Base-by-base conservation (phyloP, 2,888 invertebrate genomes). In the Ptychoptera albimana region DNA sequence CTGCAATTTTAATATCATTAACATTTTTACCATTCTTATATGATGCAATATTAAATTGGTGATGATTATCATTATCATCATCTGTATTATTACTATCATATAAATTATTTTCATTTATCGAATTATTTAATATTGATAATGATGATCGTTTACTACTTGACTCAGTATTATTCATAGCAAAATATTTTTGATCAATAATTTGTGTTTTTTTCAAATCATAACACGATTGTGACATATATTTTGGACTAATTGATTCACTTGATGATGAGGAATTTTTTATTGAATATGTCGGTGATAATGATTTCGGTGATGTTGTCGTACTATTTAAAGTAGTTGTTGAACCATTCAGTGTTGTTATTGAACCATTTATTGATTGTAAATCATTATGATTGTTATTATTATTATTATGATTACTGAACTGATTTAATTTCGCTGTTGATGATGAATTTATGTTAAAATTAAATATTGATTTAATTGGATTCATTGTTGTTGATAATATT, bases 151-250 rank as follows among this genome's bases (percentile, higher is more conserved):
- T 48, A 11, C 46, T 46, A 5, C 10, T 32, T 32, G 14, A 12
- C 11, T 39, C 39, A 13, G 14, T 12, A 4, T 13, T 23, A 14
- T 15, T n/a, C 11, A 43, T 16, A 11, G 32, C 9, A 32, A 32
- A 32, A 32, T 32, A 11, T 32, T 32, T n/a, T 32, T 32, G 32
- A 11, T 63, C 62, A 49, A 64, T 59, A 47, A 59, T 58, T 47
- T 59, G 57, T 46, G 55, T 56, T 49, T 59, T 63, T 60, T 70
- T 58, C 44, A 64, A 54, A 56, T 66, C 65, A 43, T 63, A 56
- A 29, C 58, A 61, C 31, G 64, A 62, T 52, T 63, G 64, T 50
- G 64, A 55, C 59, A 61, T 55, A 51, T 55, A 59, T 48, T 59
- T 58, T 13, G 57, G 57, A 53, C 57, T 60, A 34, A 60, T 59